Conservation (phyloP, 1,140 invertebrate genomes). For the Sycophila sp. region DNA sequence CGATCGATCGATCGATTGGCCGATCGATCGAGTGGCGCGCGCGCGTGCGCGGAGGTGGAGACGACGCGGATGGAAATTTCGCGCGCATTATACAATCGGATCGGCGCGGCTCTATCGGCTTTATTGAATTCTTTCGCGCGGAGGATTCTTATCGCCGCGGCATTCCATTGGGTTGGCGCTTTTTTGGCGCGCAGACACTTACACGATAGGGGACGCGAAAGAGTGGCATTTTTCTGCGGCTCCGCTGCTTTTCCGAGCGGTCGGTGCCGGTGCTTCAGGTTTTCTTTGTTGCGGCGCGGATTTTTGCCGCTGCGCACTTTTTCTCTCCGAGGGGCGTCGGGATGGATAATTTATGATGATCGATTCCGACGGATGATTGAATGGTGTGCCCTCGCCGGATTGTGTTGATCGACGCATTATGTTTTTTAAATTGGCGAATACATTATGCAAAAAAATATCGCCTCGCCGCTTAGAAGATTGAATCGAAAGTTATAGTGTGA, state of each 20-base stretch:
- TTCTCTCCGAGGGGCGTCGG: no score
- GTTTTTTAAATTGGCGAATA: neutral
- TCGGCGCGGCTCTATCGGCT: constrained; percentile 14
- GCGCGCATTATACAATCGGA: constrained; percentile 20
- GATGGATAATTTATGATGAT: constrained; percentile 29
- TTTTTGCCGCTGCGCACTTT: neutral
- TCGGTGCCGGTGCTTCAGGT: no score
- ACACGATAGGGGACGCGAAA: no score
- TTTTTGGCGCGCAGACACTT: no score
- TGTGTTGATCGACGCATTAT: neutral
- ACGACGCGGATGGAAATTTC: constrained; percentile 22
- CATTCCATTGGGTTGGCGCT: no score
- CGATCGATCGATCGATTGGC: constrained; percentile 22
- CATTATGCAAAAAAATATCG: no score
- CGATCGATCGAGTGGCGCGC: constrained; percentile 23
- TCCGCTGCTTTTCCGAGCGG: no score
- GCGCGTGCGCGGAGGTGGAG: constrained; percentile 2
- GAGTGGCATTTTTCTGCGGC: neutral
- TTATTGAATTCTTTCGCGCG: constrained; percentile 32
- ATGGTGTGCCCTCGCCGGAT: neutral
- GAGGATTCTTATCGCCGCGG: no score
- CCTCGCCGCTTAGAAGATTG: no score
- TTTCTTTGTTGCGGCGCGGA: no score
- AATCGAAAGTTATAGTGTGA: no score
- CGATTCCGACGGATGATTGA: constrained; percentile 3